phyloP scores from a whole-genome alignment of 2,113 vertebrate species.

The Noturus placidus region DNA sequence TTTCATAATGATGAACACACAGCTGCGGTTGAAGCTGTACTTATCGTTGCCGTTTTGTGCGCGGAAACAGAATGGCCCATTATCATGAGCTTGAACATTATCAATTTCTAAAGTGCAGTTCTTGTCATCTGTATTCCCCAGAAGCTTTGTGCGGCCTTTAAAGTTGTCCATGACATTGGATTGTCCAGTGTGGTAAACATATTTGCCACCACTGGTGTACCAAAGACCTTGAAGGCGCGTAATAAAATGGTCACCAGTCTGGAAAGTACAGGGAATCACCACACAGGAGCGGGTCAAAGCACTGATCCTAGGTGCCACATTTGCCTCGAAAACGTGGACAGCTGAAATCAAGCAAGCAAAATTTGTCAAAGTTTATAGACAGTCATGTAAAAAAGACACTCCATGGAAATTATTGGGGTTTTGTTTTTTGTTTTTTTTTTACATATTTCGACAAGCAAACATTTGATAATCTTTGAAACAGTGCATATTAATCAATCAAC shows the following conservation, averaged over 20 bases:
- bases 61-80: constrained; percentile 66
- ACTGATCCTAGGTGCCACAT: constrained; percentile 55
- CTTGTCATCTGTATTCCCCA: constrained; percentile 54
- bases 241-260: background rate
- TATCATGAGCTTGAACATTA: constrained; percentile 65
- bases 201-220: constrained; percentile 53
- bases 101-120: constrained; percentile 67
- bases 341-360: constrained; percentile 33
- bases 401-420: no score
- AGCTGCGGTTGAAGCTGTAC: constrained; percentile 64
- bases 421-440: no score
- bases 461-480: no score
- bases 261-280: constrained; percentile 66
- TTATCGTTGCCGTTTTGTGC: constrained; percentile 45
- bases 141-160: constrained; percentile 58
- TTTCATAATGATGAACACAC: constrained; percentile 65
- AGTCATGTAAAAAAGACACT: no score
- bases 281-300: constrained; percentile 64
- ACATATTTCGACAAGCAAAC: no score
- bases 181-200: constrained; percentile 54
- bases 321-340: constrained; percentile 23
- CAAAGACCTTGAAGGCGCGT: constrained; percentile 54
- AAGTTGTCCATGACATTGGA: constrained; percentile 58
- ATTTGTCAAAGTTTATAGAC: background rate
- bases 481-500: no score